Evolutionary conservation across 1,140 invertebrate species (phyloP), one percentile per base, ranked within the genome.

Genomic region (Hestina assimilis): DNA sequence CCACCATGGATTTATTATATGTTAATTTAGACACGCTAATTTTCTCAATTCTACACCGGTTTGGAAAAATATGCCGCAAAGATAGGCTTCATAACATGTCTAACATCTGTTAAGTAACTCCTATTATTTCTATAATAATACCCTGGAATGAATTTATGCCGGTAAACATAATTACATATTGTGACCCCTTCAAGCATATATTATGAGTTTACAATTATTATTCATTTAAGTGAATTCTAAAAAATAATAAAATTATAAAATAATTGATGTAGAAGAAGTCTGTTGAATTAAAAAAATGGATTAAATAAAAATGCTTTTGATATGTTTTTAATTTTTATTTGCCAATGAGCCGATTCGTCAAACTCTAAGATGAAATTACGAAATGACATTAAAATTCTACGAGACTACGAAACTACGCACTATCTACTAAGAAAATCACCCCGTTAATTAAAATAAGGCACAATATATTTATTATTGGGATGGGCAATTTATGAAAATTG

Each of bases 291-390:
- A 9, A 9, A 9, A 28, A 8, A 28, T 28, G 4, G 8, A 6
- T 6, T 28, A 47, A 56, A 12, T 48, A n/a, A 23, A 17, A 7
- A 45, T 4, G 21, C 31, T 14, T 35, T 19, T 12, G 19, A 35
- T 40, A n/a, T n/a, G n/a, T 45, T 58, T 58, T 14, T 24, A 51
- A 45, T 46, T 51, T 64, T 55, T 59, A 55, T 55, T 59, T 38
- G 51, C 61, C 51, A 24, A 52, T 55, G 47, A 46, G 56, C 56
- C 56, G 61, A 64, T 38, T 57, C 48, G 46, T 23, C 33, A 40
- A 21, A 38, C 35, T 42, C 29, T 19, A 42, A 42, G 19, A 21
- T 53, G 14, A 40, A 17, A 40, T 14, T 40, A 40, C 35, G 11
- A 45, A 28, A 33, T 31, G 15, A 17, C 7, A 38, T n/a, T n/a